phyloP scores from a whole-genome alignment of 2,888 invertebrate species.

The Abrostola triplasia region DNA sequence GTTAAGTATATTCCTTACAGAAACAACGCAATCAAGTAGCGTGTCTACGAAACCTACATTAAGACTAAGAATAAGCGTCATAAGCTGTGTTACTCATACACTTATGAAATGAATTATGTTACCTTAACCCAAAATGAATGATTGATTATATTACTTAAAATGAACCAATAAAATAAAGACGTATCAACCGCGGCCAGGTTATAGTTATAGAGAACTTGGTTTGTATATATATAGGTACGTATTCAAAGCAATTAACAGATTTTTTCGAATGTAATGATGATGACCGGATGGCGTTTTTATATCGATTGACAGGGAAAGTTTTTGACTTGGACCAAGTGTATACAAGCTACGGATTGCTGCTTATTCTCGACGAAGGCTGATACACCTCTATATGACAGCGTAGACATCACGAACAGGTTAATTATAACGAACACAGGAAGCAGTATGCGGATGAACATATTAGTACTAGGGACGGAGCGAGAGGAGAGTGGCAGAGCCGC shows the following conservation, averaged over 20 bases:
- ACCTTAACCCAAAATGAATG: conserved; percentile 2
- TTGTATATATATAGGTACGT: background rate
- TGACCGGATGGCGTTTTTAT: too few species aligned
- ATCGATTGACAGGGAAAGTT: too few species aligned
- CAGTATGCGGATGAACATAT: conserved; percentile 56
- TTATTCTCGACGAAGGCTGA: conserved; percentile 1
- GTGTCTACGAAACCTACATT: background rate
- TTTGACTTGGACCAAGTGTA: background rate
- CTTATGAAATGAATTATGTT: background rate
- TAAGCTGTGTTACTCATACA: background rate
- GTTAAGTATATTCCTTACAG: background rate
- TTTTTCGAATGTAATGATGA: too few species aligned
- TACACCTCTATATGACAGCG: conserved; percentile 21
- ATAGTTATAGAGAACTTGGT: background rate
- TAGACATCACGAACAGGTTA: conserved; percentile 31
- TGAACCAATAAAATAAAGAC: background rate
- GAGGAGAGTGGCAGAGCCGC: conserved; percentile 72
- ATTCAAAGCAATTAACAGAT: too few species aligned
- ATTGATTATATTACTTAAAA: background rate
- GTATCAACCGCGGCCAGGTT: background rate
- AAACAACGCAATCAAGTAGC: background rate
- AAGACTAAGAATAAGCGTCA: background rate
- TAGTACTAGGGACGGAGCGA: conserved; percentile 51
- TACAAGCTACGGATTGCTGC: background rate
- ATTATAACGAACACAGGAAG: conserved; percentile 64